These are phyloP conservation scores for Holocentrus rufus DNA, from an alignment of 2,797 vertebrate species.

Conservation along the genomic window DNA sequence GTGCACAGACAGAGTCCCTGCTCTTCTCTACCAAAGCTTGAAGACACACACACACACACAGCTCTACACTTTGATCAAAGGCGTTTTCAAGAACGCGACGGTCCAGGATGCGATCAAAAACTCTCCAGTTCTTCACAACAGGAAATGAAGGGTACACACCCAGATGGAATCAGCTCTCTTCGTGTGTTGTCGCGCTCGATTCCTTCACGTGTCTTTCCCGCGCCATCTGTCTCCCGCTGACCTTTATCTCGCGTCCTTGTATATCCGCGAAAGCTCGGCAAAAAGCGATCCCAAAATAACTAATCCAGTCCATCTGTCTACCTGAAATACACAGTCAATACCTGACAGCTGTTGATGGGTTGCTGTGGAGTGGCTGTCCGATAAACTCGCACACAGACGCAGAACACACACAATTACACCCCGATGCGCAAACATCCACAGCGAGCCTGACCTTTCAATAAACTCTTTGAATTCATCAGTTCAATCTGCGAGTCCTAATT, in stretches of 20 bases:
- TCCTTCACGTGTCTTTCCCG: background rate
- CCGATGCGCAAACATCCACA: background rate
- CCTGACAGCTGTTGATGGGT: constrained; percentile 16
- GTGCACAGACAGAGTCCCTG: background rate
- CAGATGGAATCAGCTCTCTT: background rate
- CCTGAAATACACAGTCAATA: constrained; percentile 23
- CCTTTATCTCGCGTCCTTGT: constrained; percentile 17
- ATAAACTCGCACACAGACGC: constrained; percentile 23
- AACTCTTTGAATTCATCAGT: constrained; percentile 25
- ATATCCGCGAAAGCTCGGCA: background rate
- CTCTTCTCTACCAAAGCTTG: background rate
- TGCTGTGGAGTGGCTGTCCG: constrained; percentile 26
- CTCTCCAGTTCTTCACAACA: background rate
- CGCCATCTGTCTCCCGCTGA: constrained; percentile 10
- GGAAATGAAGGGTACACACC: background rate
- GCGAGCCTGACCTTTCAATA: constrained; percentile 32
- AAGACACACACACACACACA: background rate
- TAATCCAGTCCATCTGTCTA: constrained; percentile 23
- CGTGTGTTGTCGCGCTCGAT: background rate
- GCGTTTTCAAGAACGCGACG: no score
- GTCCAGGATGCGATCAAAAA: background rate
- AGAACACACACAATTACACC: constrained; percentile 11
- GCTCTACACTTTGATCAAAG: background rate
- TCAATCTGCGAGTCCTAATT: constrained; percentile 44
- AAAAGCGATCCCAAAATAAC: constrained; percentile 30